Percentiles rank a stretch among this genome's conserved stretches.
Conservation (phyloP, 1,140 invertebrate species). For the Brachionus sp. region DNA sequence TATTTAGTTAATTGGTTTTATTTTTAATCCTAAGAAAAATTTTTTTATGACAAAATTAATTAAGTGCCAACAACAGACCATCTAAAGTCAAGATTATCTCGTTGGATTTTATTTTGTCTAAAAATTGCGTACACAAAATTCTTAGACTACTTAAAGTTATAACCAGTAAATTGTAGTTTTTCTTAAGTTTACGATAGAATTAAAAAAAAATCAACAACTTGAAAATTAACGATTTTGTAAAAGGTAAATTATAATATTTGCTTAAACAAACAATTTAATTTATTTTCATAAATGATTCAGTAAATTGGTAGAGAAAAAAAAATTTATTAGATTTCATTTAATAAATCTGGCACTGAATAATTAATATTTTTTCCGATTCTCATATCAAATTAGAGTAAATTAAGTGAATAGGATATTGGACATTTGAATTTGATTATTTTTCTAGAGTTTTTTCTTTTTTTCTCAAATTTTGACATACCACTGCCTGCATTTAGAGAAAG, state of each 20-base stretch:
- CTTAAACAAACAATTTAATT: background rate
- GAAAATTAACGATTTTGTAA: background rate
- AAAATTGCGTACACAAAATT: background rate
- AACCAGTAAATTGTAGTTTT: background rate
- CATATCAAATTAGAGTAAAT: background rate
- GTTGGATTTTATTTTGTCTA: background rate
- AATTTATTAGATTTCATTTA: slow-evolving; percentile 1
- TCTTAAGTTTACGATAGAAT: background rate
- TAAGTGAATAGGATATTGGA: background rate
- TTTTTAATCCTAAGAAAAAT: background rate
- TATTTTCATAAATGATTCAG: background rate
- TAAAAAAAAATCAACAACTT: background rate
- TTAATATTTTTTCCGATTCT: slow-evolving; percentile 10
- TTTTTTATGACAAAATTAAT: background rate
- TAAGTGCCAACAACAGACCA: background rate
- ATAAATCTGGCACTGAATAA: background rate
- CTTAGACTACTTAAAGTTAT: background rate
- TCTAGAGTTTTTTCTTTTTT: background rate
- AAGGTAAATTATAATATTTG: background rate
- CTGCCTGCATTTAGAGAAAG: background rate
- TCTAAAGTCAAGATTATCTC: background rate
- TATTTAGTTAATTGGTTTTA: background rate
- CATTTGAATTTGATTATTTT: background rate
- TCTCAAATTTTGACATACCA: background rate
- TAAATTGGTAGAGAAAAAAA: background rate